phyloP scores from a whole-genome alignment of 2,888 invertebrate species.

The Penaeus monodon region DNA sequence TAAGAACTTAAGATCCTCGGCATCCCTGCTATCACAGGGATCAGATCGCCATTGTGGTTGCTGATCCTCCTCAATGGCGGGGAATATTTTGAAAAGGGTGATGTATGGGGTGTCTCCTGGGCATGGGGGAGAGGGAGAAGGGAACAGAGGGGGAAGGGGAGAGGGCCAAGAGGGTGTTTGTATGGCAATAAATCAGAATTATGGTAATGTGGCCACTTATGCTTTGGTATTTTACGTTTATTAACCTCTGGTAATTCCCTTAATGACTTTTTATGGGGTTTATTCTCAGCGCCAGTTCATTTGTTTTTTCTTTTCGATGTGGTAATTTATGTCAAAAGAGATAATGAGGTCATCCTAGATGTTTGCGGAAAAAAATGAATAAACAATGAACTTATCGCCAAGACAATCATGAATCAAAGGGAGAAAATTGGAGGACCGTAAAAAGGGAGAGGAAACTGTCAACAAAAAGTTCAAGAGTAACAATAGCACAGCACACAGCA shows the following conservation, averaged over 20 bases:
- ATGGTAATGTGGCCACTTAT: constrained; percentile 26
- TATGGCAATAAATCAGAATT: constrained; percentile 30
- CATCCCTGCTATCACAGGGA: constrained; percentile 33
- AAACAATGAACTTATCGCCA: too few species aligned
- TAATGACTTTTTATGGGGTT: constrained; percentile 33
- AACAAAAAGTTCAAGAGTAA: too few species aligned
- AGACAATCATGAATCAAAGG: too few species aligned
- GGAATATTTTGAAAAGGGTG: constrained; percentile 5
- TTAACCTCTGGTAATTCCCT: constrained; percentile 27
- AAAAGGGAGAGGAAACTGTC: too few species aligned
- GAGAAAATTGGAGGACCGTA: too few species aligned
- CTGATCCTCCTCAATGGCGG: constrained; percentile 1
- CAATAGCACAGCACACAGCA: too few species aligned
- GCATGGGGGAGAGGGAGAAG: neutral
- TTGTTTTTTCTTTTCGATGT: neutral
- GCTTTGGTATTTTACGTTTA: constrained; percentile 6
- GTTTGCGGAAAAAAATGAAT: too few species aligned
- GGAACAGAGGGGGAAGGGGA: neutral
- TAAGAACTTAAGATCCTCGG: neutral
- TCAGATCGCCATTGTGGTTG: constrained; percentile 37
- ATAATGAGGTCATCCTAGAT: too few species aligned
- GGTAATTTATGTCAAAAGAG: too few species aligned
- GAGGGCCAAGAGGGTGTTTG: neutral
- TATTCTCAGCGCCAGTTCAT: constrained; percentile 22
- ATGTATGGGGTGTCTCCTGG: constrained; percentile 5